phyloP scores from a whole-genome alignment of 2,888 invertebrate genomes.

The Acanthoscelides obtectus region DNA sequence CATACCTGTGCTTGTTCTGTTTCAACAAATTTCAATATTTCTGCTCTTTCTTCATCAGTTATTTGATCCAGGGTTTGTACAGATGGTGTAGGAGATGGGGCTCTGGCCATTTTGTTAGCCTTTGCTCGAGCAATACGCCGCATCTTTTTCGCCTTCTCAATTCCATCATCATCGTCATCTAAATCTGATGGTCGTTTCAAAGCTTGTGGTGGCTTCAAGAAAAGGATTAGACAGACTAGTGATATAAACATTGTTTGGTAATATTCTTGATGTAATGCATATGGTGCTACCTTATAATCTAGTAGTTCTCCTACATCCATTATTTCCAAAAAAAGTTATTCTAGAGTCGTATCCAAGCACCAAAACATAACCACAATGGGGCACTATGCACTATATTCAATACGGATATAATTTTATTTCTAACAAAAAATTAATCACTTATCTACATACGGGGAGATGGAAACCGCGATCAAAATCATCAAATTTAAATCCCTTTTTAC shows the following conservation, averaged over 20 bases:
- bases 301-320: conserved; percentile 59
- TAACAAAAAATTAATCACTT: too few relatives aligned
- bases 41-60: conserved; percentile 68
- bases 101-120: conserved; percentile 50
- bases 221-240: conserved; percentile 17
- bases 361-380: too few relatives aligned
- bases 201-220: conserved; percentile 78
- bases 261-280: conserved; percentile 1
- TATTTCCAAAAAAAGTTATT: conserved; percentile 4
- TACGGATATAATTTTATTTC: too few relatives aligned
- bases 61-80: conserved; percentile 52
- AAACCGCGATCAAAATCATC: too few relatives aligned
- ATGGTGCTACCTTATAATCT: conserved; percentile 51
- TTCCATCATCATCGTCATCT: conserved; percentile 65
- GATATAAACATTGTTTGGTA: background rate
- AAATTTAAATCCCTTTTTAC: too few relatives aligned
- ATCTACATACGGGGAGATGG: too few relatives aligned
- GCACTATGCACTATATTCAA: too few relatives aligned
- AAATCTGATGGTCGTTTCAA: conserved; percentile 63
- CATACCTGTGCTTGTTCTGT: conserved; percentile 72
- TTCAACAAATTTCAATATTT: conserved; percentile 79
- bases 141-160: conserved; percentile 59
- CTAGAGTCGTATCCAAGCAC: background rate
- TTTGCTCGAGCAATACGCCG: conserved; percentile 55
- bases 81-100: conserved; percentile 47